phyloP scores from a whole-genome alignment of 2,888 invertebrate species.

The Drosophila melanosoma region DNA sequence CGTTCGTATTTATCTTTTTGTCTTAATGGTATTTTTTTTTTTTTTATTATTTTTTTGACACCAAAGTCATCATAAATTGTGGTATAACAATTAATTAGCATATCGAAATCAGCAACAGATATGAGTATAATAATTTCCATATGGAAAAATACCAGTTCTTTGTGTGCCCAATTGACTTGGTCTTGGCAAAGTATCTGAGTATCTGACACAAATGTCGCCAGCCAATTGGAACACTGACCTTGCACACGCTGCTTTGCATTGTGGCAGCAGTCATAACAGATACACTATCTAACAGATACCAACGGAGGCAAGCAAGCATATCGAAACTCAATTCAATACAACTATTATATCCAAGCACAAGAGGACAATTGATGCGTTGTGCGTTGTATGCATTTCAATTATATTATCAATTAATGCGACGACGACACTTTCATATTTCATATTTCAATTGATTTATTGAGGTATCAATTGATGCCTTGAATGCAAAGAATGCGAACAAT shows the following conservation, averaged over 20 bases:
- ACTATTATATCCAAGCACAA: slow-evolving; percentile 33
- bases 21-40: not conserved
- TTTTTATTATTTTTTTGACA: not conserved
- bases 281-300: slow-evolving; percentile 53
- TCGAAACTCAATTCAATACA: slow-evolving; percentile 15
- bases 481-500: slow-evolving; percentile 53
- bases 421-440: slow-evolving; percentile 55
- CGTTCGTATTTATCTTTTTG: not conserved
- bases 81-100: slow-evolving; percentile 20
- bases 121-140: slow-evolving; percentile 27
- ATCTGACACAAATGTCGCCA: slow-evolving; percentile 23
- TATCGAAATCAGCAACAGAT: slow-evolving; percentile 23
- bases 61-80: slow-evolving; percentile 12
- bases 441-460: slow-evolving; percentile 73
- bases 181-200: slow-evolving; percentile 33
- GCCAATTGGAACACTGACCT: slow-evolving; percentile 67
- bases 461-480: slow-evolving; percentile 64
- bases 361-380: slow-evolving; percentile 53
- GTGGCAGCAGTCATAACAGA: slow-evolving; percentile 24
- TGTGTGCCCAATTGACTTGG: slow-evolving; percentile 7
- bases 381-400: slow-evolving; percentile 52
- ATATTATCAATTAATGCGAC: slow-evolving; percentile 8
- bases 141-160: slow-evolving; percentile 50
- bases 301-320: slow-evolving; percentile 16
- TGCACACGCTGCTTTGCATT: slow-evolving; percentile 66